Evolutionary conservation across 2,113 vertebrate species (phyloP).

Genomic region (Psammodynastes pulverulentus): DNA sequence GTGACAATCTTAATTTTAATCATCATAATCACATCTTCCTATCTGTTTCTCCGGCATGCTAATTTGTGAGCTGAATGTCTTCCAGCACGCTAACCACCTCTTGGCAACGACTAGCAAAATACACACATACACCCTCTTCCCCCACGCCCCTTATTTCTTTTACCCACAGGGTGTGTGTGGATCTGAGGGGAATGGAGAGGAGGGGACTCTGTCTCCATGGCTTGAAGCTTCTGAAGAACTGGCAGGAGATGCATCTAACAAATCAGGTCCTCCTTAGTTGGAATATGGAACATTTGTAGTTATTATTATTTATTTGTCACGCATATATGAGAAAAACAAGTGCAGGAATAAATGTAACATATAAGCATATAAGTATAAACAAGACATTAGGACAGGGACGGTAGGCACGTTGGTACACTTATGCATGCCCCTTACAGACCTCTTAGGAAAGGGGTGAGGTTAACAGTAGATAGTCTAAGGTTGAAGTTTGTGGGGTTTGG

Average conservation of each 20-base stretch:
- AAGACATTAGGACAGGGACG: too few relatives aligned
- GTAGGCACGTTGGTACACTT: too few relatives aligned
- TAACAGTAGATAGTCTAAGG: too few relatives aligned
- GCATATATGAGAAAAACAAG: too few relatives aligned
- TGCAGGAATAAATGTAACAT: too few relatives aligned
- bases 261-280: neutral
- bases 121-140: accelerated
- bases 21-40: neutral
- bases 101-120: neutral
- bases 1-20: neutral
- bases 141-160: neutral
- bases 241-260: neutral
- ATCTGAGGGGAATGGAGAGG: neutral
- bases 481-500: too few relatives aligned
- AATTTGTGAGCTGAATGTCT: neutral
- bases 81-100: neutral
- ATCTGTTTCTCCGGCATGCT: neutral
- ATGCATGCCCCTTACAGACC: too few relatives aligned
- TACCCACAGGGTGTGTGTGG: neutral
- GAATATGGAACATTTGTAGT: too few relatives aligned
- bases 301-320: too few relatives aligned
- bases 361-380: too few relatives aligned
- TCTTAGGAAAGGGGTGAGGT: too few relatives aligned
- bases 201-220: neutral
- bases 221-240: neutral